Percentiles rank a stretch among this genome's conserved stretches.
Conservation (phyloP, 1,140 invertebrate species). For the Philaenus spumarius region DNA sequence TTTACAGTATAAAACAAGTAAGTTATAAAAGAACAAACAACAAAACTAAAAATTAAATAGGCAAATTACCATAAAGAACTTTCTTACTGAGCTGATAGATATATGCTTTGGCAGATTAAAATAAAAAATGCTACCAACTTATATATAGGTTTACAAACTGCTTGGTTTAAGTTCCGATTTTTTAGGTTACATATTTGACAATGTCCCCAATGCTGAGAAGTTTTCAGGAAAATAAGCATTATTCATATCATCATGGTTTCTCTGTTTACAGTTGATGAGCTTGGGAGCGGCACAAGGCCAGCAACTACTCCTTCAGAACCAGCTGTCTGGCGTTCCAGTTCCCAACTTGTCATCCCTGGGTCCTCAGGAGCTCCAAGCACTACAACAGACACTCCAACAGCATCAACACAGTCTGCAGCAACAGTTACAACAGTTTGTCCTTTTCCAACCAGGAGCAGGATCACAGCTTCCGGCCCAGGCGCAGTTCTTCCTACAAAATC, state of each 20-base stretch:
- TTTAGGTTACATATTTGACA: too few species aligned
- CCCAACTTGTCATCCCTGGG: conserved; percentile 44
- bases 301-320: conserved; percentile 43
- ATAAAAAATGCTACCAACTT: too few species aligned
- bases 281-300: conserved; percentile 39
- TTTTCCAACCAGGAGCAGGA: conserved; percentile 50
- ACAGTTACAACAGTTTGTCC: conserved; percentile 64
- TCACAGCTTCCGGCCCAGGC: conserved; percentile 48
- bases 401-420: conserved; percentile 59
- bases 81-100: too few species aligned
- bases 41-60: too few species aligned
- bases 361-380: conserved; percentile 52
- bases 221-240: too few species aligned
- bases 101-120: too few species aligned
- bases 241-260: conserved; percentile 10
- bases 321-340: conserved; percentile 39
- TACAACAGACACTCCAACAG: conserved; percentile 57
- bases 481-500: conserved; percentile 74
- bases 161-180: too few species aligned
- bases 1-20: too few species aligned
- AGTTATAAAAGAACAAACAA: too few species aligned
- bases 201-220: too few species aligned
- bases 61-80: too few species aligned
- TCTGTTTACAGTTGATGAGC: conserved; percentile 46
- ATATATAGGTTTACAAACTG: too few species aligned